These are phyloP conservation scores for Sula dactylatra DNA, from an alignment of 2,113 vertebrate genomes.

Conservation along the genomic window DNA sequence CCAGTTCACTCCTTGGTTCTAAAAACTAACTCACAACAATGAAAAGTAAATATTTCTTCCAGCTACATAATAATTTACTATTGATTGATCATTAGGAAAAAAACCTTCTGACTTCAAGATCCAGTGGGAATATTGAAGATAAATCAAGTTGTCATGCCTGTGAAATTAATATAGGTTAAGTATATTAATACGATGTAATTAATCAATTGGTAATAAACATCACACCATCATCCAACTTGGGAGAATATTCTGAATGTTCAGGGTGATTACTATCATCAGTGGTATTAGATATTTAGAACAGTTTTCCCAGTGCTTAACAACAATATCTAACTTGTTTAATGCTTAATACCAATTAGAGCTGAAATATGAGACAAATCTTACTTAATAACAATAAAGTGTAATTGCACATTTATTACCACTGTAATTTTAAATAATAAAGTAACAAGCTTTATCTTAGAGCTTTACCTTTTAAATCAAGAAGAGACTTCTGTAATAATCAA, in stretches of 20 bases:
- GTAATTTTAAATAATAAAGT: conserved; percentile 64
- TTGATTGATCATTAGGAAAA: background rate
- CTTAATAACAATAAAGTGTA: conserved; percentile 64
- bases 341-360: conserved; percentile 18
- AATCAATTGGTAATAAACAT: background rate
- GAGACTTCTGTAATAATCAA: conserved; percentile 60
- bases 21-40: background rate
- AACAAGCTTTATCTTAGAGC: conserved; percentile 33
- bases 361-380: conserved; percentile 32
- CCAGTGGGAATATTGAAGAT: background rate
- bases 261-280: background rate
- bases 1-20: background rate
- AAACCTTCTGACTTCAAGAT: background rate
- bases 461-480: conserved; percentile 63
- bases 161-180: background rate
- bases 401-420: conserved; percentile 58
- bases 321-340: conserved; percentile 33
- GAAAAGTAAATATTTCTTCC: background rate
- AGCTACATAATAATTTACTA: background rate
- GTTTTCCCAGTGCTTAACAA: background rate
- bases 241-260: background rate
- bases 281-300: background rate
- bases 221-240: background rate
- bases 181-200: background rate
- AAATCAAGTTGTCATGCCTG: background rate